A percentile compares a stretch with the other conserved stretches of the same genome.
phyloP scores from a whole-genome alignment of 2,888 invertebrate species.

The Melinopterus prodromus region DNA sequence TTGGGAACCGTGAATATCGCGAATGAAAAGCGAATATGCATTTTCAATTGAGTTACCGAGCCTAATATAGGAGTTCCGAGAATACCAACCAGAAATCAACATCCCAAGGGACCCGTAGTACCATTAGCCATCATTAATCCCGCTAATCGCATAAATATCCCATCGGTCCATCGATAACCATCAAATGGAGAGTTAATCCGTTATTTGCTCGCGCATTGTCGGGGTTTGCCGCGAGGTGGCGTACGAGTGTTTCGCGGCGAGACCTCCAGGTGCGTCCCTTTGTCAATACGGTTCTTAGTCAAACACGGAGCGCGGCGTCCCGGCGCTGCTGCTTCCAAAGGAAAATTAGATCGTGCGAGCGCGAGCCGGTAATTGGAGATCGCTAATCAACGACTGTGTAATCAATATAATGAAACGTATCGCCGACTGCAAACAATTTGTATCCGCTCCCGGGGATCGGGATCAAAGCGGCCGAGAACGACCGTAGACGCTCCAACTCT shows the following conservation, averaged over 20 bases:
- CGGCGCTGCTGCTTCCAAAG: background rate
- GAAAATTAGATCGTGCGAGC: slow-evolving; percentile 14
- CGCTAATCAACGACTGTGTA: slow-evolving; percentile 23
- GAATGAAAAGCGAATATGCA: too few relatives aligned
- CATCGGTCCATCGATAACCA: background rate
- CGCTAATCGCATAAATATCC: background rate
- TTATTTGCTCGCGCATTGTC: background rate
- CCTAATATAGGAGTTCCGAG: too few relatives aligned
- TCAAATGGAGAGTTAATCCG: background rate
- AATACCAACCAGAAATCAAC: too few relatives aligned
- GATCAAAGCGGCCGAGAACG: background rate
- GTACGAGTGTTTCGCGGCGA: background rate
- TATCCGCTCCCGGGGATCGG: slow-evolving; percentile 5
- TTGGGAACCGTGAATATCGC: too few relatives aligned
- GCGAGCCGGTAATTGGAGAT: slow-evolving; percentile 26
- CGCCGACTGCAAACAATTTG: slow-evolving; percentile 30
- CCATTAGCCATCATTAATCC: too few relatives aligned
- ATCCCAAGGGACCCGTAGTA: too few relatives aligned
- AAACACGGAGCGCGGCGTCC: background rate
- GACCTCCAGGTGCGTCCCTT: background rate
- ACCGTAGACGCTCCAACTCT: background rate
- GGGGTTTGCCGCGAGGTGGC: background rate
- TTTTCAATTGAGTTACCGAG: too few relatives aligned
- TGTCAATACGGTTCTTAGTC: background rate
- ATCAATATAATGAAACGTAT: slow-evolving; percentile 27